Evolutionary conservation across 2,888 invertebrate genomes (phyloP).

Genomic region (Allygus modestus): DNA sequence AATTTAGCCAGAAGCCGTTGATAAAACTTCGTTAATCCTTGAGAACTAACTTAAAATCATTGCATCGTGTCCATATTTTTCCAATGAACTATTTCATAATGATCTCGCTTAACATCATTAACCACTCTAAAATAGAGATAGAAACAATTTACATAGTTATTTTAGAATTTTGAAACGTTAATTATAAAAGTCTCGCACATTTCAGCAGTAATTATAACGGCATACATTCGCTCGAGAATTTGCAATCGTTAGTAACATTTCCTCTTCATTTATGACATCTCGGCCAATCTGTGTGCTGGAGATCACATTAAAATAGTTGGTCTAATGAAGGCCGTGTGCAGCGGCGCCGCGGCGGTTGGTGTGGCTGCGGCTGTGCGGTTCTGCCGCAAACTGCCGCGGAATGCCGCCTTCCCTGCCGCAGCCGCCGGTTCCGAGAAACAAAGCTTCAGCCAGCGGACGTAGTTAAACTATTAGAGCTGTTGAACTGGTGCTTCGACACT

Average conservation of each 20-base stretch:
- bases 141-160: too few species aligned
- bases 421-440: constrained; percentile 39
- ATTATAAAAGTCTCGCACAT: too few species aligned
- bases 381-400: background rate
- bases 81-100: too few species aligned
- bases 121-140: too few species aligned
- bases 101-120: too few species aligned
- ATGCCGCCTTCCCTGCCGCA: background rate
- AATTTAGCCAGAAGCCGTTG: too few species aligned
- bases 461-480: constrained; percentile 29
- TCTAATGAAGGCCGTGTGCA: constrained; percentile 7
- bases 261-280: constrained; percentile 8
- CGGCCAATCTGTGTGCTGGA: background rate
- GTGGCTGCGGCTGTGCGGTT: background rate
- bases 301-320: constrained; percentile 34
- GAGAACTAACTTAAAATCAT: too few species aligned
- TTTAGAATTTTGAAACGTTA: too few species aligned
- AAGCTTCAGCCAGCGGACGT: constrained; percentile 33
- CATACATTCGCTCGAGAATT: background rate
- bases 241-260: background rate
- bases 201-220: background rate
- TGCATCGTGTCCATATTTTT: too few species aligned
- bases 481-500: background rate
- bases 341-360: too few species aligned
- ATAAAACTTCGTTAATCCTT: too few species aligned